These are phyloP conservation scores for Ophiodon elongatus DNA, from an alignment of 2,113 vertebrate species.

Conservation along the genomic window DNA sequence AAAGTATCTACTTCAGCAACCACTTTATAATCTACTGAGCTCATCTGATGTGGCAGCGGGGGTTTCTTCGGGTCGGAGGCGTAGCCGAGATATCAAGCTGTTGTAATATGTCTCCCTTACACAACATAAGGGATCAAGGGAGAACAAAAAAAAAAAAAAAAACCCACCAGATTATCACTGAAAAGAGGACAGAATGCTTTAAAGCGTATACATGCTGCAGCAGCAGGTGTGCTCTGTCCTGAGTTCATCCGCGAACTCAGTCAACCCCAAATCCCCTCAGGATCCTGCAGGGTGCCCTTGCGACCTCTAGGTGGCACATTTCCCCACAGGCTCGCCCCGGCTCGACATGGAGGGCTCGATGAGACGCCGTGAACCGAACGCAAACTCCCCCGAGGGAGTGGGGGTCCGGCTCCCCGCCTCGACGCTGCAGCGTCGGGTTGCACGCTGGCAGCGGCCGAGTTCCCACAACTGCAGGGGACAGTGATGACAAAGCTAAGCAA, in stretches of 20 bases:
- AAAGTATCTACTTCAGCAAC: neutral
- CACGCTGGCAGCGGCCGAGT: constrained; percentile 52
- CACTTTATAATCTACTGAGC: neutral
- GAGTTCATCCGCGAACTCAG: constrained; percentile 68
- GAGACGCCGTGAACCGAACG: constrained; percentile 44
- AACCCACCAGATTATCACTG: constrained; percentile 19
- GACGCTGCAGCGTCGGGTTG: constrained; percentile 63
- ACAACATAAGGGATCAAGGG: constrained; percentile 30
- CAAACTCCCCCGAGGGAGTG: constrained; percentile 58
- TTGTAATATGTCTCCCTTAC: constrained; percentile 20
- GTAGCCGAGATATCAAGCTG: constrained; percentile 6
- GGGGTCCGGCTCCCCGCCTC: constrained; percentile 59
- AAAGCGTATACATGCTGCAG: constrained; percentile 48
- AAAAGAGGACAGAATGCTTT: constrained; percentile 33
- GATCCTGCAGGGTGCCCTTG: constrained; percentile 59
- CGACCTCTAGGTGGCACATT: constrained; percentile 74
- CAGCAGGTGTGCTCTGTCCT: constrained; percentile 56
- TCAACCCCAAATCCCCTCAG: constrained; percentile 69
- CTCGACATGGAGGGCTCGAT: constrained; percentile 44
- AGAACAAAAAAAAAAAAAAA: constrained; percentile 28
- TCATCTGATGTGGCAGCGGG: neutral
- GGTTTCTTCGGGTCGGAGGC: neutral
- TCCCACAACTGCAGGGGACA: constrained; percentile 75
- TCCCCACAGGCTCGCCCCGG: constrained; percentile 22
- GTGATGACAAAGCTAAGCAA: constrained; percentile 75